Base-by-base conservation (phyloP, 2,888 invertebrate species). In the Mesoligia furuncula region DNA sequence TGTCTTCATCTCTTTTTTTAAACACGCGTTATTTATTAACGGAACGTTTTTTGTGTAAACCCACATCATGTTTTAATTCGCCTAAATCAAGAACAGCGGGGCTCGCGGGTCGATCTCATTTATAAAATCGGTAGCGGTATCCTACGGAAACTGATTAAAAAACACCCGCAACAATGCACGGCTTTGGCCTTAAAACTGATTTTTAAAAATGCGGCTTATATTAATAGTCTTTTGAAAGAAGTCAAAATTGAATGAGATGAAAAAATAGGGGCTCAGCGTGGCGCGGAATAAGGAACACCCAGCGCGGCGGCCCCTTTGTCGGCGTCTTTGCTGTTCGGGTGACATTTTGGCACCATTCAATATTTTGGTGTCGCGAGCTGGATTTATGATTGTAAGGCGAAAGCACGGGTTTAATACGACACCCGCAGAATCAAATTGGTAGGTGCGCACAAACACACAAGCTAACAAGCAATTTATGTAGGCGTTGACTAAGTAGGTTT, bases 311-410 rank as follows among this genome's bases (percentile, higher is more conserved):
- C 86, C 57, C 88, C 93, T 95, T 96, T 96, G 96, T 95, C 96
- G 96, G 96, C 91, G 48, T 90, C 95, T 96, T 96, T 96, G 94
- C 94, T 90, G 90, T 90, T 93, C 93, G 93, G 95, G 95, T 96
- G 96, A 96, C 96, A 96, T 96, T 96, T 96, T 96, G 96, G 94
- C 96, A 96, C 96, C 94, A 96, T 96, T 95, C 96, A 96, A 95
- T 96, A 95, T 95, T 95, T 96, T 94, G 95, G 95, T 95, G 95
- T 95, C 93, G 95, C 95, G 94, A 95, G 94, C 92, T 94, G 94
- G 95, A 96, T 96, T 96, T 96, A 96, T 95, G 96, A 93, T 93
- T 90, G 93, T 91, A 93, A 92, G 93, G 94, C 92, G 93, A 94
- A 95, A 93, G 93, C 92, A 92, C 92, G 91, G 90, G 88, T 89